Conservation (phyloP, 2,888 invertebrate species). For the Eumacrocentrus americanus region DNA sequence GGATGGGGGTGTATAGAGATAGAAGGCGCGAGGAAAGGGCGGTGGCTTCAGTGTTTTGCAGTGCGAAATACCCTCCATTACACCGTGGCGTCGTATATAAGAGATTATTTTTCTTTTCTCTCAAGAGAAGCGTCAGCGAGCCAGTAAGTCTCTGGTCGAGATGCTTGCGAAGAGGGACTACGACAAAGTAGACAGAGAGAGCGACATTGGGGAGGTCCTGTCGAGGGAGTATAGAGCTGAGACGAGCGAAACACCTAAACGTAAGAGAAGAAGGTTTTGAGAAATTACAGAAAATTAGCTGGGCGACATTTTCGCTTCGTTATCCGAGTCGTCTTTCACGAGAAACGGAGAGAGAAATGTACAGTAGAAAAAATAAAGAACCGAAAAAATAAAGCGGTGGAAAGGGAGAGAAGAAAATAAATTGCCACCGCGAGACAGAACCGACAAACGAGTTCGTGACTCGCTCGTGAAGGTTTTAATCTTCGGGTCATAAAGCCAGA, state of each 20-base stretch:
- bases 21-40: conserved; percentile 37
- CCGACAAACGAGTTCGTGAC: conserved; percentile 51
- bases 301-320: conserved; percentile 51
- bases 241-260: not conserved
- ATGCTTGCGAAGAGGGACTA: not conserved
- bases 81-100: conserved; percentile 53
- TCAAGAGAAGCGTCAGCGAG: conserved; percentile 34
- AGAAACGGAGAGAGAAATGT: conserved; percentile 16
- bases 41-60: conserved; percentile 54
- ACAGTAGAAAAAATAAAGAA: conserved; percentile 28
- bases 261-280: conserved; percentile 40
- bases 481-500: conserved; percentile 33
- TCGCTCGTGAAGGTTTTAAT: conserved; percentile 51
- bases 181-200: conserved; percentile 17
- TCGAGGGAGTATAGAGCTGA: not conserved
- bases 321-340: conserved; percentile 35
- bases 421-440: conserved; percentile 28
- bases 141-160: conserved; percentile 34
- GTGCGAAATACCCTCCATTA: conserved; percentile 59
- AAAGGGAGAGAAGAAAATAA: conserved; percentile 29
- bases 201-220: conserved; percentile 32
- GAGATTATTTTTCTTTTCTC: conserved; percentile 56
- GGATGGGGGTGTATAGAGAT: conserved; percentile 11
- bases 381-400: conserved; percentile 23
- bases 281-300: conserved; percentile 58